Evolutionary conservation across 2,888 invertebrate genomes (phyloP), one percentile per base, ranked within the genome.

Genomic region (Dorcus hopei): DNA sequence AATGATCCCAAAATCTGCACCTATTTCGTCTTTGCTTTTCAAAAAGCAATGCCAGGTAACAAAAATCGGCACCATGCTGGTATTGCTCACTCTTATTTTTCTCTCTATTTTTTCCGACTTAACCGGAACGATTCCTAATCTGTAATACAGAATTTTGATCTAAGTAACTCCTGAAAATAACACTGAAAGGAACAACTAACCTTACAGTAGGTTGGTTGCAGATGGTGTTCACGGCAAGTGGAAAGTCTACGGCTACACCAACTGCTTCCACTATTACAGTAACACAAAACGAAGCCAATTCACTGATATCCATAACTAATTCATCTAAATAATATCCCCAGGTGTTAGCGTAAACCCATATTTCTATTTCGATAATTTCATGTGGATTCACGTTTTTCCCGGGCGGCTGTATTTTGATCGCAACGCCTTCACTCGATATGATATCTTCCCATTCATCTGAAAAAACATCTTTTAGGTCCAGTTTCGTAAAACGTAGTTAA

Each of bases 241-340:
- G 79, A 63, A 78, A 74, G 53, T 71, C 72, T 38, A 80, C 57
- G 1, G 80, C 80, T 9, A 66, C 61, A 23, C 78, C 77, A 33
- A 74, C 64, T 3, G 79, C 74, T 62, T 79, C 74, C 3, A 80
- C 65, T 8, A 77, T 61, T 23, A 80, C 45, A 40, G 71, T 73
- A 61, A 80, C 73, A 48, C 64, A 67, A 62, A 77, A 79, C 1
- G 72, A 67, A 0, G 73, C 68, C 9, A 80, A 66, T 47, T 78
- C 73, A 41, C 69, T 66, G 9, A 80, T 71, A 54, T 77, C 73
- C 19, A 80, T 69, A 2, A 69, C 62, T n/a, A 81, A 67, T 70
- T 80, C 76, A 57, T 80, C 80, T 1, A 71, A 60, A 59, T 80
- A 81, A 38, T 72, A 68, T n/a, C 81, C 81, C 79, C 79, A 81